Base-by-base conservation (phyloP, 53 echinoderm and acorn worm genomes). In the Glandiceps talaboti region DNA sequence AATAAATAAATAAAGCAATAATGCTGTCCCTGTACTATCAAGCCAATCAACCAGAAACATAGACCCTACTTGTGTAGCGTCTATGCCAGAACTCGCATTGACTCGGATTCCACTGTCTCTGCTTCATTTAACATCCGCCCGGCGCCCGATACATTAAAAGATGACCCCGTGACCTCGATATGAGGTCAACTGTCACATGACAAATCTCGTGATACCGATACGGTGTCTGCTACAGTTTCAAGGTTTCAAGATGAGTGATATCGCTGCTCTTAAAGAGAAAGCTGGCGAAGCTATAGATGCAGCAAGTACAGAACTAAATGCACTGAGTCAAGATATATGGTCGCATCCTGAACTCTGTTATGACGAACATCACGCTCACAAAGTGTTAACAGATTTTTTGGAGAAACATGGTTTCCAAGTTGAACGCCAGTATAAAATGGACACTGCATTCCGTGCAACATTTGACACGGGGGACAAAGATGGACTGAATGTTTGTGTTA, bases 371-470 rank as follows among this genome's bases (percentile, higher is more conserved):
- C 83, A 94, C 76, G 93, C 94, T 12, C 94, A 94, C 74, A 80
- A 91, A 31, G 76, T 94, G 10, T 89, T 94, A 1, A 94, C 94
- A 45, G 86, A 87, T 33, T 94, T 80, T 75, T 45, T 94, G 20
- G 91, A 91, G 76, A 89, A 94, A 33, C 89, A 99, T 80, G 99
- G 99, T 0, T 99, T 99, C 76, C 74, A 91, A 74, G 99, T 99
- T 28, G 82, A 84, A 27, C 6, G 64, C 6, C 64, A 45, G 6
- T 45, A 45, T 20, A 45, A 45, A 20, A 20, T 45, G 6, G 64
- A 45, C 64, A 45, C 64, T 12, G 64, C 88, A 27, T 99, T 99
- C 83, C 83, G 88, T 80, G 99, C 99, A 74, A 91, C 99, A 1
- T 93, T 87, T 88, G 99, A 92, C 20, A 81, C 75, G 1, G 74